These are phyloP conservation scores for Anastrepha ludens DNA, from an alignment of 1,140 invertebrate species.

Conservation along the genomic window DNA sequence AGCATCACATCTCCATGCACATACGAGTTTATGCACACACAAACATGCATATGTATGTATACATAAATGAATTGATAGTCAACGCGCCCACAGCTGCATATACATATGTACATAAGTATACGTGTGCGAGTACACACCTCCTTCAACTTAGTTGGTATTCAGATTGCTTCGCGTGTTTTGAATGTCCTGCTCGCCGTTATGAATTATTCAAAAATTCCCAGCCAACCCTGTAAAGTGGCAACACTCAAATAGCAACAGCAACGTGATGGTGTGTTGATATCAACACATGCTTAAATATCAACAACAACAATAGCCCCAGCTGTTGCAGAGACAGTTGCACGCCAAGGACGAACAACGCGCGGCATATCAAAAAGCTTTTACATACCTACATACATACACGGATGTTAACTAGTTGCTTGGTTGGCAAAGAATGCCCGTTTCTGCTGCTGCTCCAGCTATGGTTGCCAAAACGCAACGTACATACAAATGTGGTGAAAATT, in stretches of 20 bases:
- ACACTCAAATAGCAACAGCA: conserved; percentile 32
- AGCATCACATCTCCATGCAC: background rate
- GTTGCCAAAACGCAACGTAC: conserved; percentile 53
- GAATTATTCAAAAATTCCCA: conserved; percentile 72
- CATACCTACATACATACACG: background rate
- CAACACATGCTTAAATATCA: background rate
- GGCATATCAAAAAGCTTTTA: conserved; percentile 69
- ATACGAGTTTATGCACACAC: background rate
- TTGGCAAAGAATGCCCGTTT: background rate
- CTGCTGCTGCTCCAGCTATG: background rate
- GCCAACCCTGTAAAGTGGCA: conserved; percentile 39
- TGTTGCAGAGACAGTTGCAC: conserved; percentile 48
- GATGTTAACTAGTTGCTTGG: background rate
- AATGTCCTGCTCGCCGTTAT: conserved; percentile 72
- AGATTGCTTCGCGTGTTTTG: conserved; percentile 73
- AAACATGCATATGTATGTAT: background rate
- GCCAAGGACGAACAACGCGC: conserved; percentile 72
- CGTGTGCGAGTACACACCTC: conserved; percentile 17
- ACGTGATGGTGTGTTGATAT: background rate
- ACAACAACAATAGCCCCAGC: background rate
- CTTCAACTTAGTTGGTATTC: conserved; percentile 67
- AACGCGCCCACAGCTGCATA: no score
- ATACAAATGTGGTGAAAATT: conserved; percentile 66
- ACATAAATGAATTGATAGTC: background rate
- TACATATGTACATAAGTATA: background rate